Evolutionary conservation across 2,888 invertebrate species (phyloP), one percentile per base, ranked within the genome.

Genomic region (Junonia oenone): DNA sequence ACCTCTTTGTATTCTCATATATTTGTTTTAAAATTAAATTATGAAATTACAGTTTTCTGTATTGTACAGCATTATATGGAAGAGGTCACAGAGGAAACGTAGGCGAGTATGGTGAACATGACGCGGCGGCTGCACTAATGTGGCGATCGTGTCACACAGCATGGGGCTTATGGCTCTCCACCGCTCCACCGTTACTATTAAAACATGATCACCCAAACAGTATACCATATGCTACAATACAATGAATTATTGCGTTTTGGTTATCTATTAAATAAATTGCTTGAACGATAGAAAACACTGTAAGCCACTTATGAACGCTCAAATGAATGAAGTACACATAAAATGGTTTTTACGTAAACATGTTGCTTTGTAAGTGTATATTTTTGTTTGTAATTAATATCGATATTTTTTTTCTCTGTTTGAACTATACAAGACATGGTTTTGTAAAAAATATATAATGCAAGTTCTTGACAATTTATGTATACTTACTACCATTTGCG

Each of bases 111-210:
- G 45, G n/a, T 22, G 26, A 43, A 57, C 49, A 53, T 15, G 48
- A 19, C 14, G n/a, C 22, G 27, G 31, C 45, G 52, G 43, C 48
- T 40, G 15, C 57, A 40, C 50, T 60, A 60, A 60, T 60, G 60
- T 51, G 35, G 22, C 43, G 45, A 49, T 15, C 78, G 63, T 89
- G 89, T 89, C 68, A 74, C 80, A 38, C 88, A 68, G 76, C 81
- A 66, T 67, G 89, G 67, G 75, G 76, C 69, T 72, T 71, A 79
- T 75, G 67, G 83, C 78, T 75, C 81, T 78, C 69, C 74, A 72
- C 74, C 85, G 85, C 87, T 85, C 81, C 78, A 78, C 75, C 68
- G 67, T 73, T 72, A 75, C 72, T 75, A 74, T 72, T 73, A 73
- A 69, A 73, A 74, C 69, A 74, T 75, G 75, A 83, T 80, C 75